Evolutionary conservation across 2,888 invertebrate genomes (phyloP).

Genomic region (Melolontha melolontha): DNA sequence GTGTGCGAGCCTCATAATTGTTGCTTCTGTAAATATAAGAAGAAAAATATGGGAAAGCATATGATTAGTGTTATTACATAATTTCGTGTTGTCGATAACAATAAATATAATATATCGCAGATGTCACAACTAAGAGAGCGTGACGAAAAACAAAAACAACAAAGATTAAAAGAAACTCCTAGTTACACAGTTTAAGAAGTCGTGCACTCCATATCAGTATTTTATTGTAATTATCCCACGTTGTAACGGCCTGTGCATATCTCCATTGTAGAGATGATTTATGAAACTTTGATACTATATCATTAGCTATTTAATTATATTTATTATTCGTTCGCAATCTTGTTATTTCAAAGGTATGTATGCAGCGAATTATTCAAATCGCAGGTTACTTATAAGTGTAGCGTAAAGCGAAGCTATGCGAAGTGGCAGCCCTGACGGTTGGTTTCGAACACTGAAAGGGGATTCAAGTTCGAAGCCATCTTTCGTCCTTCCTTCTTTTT

Average conservation of each 20-base stretch:
- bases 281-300: constrained; percentile 47
- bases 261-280: constrained; percentile 43
- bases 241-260: constrained; percentile 19
- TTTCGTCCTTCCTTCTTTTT: constrained; percentile 24
- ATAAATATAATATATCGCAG: constrained; percentile 1
- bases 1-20: too few relatives aligned
- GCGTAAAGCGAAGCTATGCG: constrained; percentile 14
- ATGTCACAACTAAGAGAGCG: neutral
- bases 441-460: constrained; percentile 45
- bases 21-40: too few relatives aligned
- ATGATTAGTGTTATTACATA: too few relatives aligned
- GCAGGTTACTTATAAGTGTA: constrained; percentile 25
- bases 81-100: too few relatives aligned
- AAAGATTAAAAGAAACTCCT: constrained; percentile 9
- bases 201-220: constrained; percentile 19
- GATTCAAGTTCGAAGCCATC: constrained; percentile 24
- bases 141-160: constrained; percentile 2
- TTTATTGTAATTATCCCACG: constrained; percentile 36
- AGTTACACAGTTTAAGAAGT: constrained; percentile 21
- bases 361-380: constrained; percentile 40
- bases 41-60: too few relatives aligned
- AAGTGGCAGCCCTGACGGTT: constrained; percentile 28
- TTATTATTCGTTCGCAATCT: constrained; percentile 43
- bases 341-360: constrained; percentile 31
- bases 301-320: constrained; percentile 49